Conservation (phyloP, 2,113 vertebrate species). For the Brachyistius frenatus region DNA sequence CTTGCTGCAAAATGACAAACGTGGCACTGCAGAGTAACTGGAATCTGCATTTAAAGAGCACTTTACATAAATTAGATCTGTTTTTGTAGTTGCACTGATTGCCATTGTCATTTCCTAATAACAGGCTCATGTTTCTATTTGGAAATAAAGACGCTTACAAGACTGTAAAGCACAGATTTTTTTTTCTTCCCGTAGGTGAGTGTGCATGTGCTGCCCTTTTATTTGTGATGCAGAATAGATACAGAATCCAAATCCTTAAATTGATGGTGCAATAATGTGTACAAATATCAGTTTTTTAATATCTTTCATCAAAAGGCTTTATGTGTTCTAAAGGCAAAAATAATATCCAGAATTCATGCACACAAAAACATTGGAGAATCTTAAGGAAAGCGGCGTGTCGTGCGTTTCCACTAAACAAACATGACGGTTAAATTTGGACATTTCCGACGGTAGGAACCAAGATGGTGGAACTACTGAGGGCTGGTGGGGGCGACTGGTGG, state of each 20-base stretch:
- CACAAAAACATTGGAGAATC: neutral
- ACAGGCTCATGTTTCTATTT: neutral
- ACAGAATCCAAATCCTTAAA: neutral
- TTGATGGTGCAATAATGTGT: neutral
- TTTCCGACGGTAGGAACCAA: constrained; percentile 68
- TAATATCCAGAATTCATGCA: neutral
- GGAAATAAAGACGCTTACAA: neutral
- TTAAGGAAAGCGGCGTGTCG: neutral
- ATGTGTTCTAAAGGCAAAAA: too few relatives aligned
- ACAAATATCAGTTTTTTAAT: neutral
- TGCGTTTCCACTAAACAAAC: constrained; percentile 16
- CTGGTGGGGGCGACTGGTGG: constrained; percentile 24
- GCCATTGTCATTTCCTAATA: too few relatives aligned
- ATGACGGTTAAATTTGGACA: constrained; percentile 54
- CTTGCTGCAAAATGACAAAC: too few relatives aligned
- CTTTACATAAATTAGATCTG: neutral
- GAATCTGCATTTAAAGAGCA: neutral
- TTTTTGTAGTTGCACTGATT: neutral
- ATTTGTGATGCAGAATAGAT: too few relatives aligned
- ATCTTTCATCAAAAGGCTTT: too few relatives aligned
- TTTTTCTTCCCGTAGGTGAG: too few relatives aligned
- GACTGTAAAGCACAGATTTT: too few relatives aligned
- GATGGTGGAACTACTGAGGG: constrained; percentile 67
- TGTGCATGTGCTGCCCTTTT: too few relatives aligned
- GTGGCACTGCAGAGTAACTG: neutral